phyloP scores from a whole-genome alignment of 2,888 invertebrate genomes.

The Celastrina argiolus region DNA sequence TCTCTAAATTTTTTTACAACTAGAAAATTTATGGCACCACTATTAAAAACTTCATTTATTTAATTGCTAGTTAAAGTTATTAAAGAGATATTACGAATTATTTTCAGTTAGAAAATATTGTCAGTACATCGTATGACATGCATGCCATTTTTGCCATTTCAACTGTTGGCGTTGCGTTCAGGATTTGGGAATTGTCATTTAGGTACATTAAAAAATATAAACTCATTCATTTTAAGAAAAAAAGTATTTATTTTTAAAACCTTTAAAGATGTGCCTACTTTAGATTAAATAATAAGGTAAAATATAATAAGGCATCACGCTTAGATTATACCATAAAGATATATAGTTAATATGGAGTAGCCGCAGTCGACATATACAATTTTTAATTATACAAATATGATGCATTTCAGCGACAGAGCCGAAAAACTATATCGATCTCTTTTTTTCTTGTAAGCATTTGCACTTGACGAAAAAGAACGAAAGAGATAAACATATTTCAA shows the following conservation, averaged over 20 bases:
- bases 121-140: slow-evolving; percentile 67
- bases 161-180: slow-evolving; percentile 66
- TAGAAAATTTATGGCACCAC: slow-evolving; percentile 43
- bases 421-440: too few relatives aligned
- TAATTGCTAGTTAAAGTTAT: slow-evolving; percentile 35
- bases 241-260: not conserved
- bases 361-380: too few relatives aligned
- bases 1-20: slow-evolving; percentile 19
- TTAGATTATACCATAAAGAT: too few relatives aligned
- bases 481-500: too few relatives aligned
- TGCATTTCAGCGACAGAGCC: too few relatives aligned
- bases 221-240: slow-evolving; percentile 45
- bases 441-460: too few relatives aligned
- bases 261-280: too few relatives aligned
- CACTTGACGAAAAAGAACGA: too few relatives aligned
- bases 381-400: too few relatives aligned
- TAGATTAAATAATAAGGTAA: too few relatives aligned
- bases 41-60: slow-evolving; percentile 33
- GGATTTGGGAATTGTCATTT: slow-evolving; percentile 35
- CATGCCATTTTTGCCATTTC: slow-evolving; percentile 65
- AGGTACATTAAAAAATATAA: slow-evolving; percentile 31
- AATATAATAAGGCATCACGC: too few relatives aligned
- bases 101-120: slow-evolving; percentile 51
- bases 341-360: too few relatives aligned
- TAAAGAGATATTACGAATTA: slow-evolving; percentile 40